Evolutionary conservation across 2,113 vertebrate species (phyloP), one percentile per base, ranked within the genome.

Genomic region (Onychostoma macrolepis): DNA sequence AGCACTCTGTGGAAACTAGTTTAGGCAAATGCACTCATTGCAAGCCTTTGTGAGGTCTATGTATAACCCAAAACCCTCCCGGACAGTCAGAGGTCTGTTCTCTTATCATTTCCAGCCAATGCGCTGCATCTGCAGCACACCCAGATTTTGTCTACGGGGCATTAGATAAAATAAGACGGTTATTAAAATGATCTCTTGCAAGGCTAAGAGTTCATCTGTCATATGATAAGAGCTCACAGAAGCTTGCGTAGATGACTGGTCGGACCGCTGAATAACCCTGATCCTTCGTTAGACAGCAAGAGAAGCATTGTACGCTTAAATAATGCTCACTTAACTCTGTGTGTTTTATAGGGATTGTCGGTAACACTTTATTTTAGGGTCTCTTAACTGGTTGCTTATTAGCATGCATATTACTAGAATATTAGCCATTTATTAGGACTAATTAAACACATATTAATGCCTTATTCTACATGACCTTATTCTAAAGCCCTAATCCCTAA

Each of bases 221-320:
- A 45, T 67, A 36, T 33, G 80, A 67, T 82, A 48, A 82, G 17
- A 65, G n/a, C 80, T 83, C 80, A 48, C 41, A 83, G 43, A 67
- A 48, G 41, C 80, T 71, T 33, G n/a, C 38, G 65, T 28, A 69
- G 82, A 79, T 85, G 61, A 75, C 78, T 83, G 71, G 50, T 48
- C n/a, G 11, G 80, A 78, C 91, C 43, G 81, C 86, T 11, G 50
- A 85, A 85, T 87, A 90, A 91, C 88, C 90, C 90, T 92, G 89
- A 90, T 92, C 89, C 92, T 90, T 78, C 86, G 75, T 86, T 78
- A 87, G 36, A 56, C 43, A 84, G 83, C 67, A 63, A 61, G 38
- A 0, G 43, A 33, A 86, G 38, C 13, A 5, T 65, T 58, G 53
- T 38, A 88, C 36, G 75, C 80, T 82, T 71, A 71, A 86, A 85